Percentiles rank a stretch among this genome's conserved stretches.
phyloP scores from a whole-genome alignment of 2,797 vertebrate genomes.

The Limnodromus scolopaceus region DNA sequence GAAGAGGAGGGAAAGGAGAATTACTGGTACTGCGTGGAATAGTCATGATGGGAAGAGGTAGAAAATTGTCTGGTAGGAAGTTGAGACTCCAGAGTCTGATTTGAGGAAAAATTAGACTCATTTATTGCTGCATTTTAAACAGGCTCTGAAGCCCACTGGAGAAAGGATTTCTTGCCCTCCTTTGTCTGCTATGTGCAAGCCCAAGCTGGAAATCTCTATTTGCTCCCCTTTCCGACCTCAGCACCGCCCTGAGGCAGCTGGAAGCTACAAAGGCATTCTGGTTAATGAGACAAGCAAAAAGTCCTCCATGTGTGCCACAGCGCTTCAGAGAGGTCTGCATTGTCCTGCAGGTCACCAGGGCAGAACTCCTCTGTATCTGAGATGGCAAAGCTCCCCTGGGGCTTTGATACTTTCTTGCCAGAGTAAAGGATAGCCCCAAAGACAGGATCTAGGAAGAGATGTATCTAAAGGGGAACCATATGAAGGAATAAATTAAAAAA shows the following conservation, averaged over 20 bases:
- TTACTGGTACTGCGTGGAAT: conserved; percentile 10
- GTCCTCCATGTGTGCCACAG: neutral
- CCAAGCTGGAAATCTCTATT: neutral
- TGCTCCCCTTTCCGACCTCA: neutral
- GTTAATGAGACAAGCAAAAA: conserved; percentile 14
- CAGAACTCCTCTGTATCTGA: neutral
- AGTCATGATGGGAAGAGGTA: neutral
- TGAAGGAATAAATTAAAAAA: neutral
- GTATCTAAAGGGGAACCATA: neutral
- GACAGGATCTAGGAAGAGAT: neutral
- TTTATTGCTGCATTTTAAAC: conserved; percentile 39
- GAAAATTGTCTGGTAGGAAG: neutral
- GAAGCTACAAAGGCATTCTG: neutral
- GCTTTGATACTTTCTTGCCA: neutral
- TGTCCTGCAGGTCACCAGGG: fast-evolving
- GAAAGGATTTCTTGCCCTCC: neutral
- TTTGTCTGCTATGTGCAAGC: neutral
- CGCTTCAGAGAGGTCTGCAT: neutral
- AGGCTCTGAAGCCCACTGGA: neutral
- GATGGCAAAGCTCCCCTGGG: neutral
- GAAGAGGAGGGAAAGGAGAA: conserved; percentile 16
- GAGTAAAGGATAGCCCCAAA: neutral
- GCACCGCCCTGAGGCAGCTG: neutral
- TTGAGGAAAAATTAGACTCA: conserved; percentile 20
- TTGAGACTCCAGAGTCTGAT: conserved; percentile 21